Evolutionary conservation across 1,140 invertebrate genomes (phyloP), one percentile per base, ranked within the genome.

Genomic region (Globodera ellingtonae): DNA sequence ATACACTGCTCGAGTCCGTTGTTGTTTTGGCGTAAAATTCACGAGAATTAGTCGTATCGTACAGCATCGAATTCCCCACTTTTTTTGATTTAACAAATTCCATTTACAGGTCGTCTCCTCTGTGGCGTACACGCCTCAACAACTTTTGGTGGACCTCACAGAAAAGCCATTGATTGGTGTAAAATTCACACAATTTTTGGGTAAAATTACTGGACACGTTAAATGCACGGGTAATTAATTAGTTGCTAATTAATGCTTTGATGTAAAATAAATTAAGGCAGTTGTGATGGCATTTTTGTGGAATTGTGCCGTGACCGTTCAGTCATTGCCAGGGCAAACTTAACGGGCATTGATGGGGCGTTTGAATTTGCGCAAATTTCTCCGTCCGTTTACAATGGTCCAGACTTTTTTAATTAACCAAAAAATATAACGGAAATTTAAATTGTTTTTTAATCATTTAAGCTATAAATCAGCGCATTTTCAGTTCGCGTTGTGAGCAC

Each of bases 101-200:
- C 52, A 9, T 10, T 35, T 79, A 4, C 13, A 79, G 70, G 21
- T 69, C 15, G 4, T 79, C 18, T 73, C 69, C 24, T 21, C 75
- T 21, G 4, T 79, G 44, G 44, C 69, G 24, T 71, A 82, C 76
- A 56, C 71, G 35, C 81, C 81, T 73, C 73, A 78, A 48, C 44
- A 65, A 75, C 9, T 46, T 5, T 13, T 65, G 47, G 56, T 82
- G 15, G 52, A 82, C 48, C 10, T 75, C 15, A 48, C 10, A 7
- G 46, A 52, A 18, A 56, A 18, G 21, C 81, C 81, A 35, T 52
- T 62, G 15, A n/a, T 82, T 4, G 81, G 75, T 5, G n/a, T 82
- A 44, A 48, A 70, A 66, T 82, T 82, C 35, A 82, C 69, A 69
- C 81, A 82, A 50, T 80, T 84, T 44, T 72, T 75, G 56, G 81